Evolutionary conservation across 2,888 invertebrate species (phyloP).

Genomic region (Agrotis ipsilon): DNA sequence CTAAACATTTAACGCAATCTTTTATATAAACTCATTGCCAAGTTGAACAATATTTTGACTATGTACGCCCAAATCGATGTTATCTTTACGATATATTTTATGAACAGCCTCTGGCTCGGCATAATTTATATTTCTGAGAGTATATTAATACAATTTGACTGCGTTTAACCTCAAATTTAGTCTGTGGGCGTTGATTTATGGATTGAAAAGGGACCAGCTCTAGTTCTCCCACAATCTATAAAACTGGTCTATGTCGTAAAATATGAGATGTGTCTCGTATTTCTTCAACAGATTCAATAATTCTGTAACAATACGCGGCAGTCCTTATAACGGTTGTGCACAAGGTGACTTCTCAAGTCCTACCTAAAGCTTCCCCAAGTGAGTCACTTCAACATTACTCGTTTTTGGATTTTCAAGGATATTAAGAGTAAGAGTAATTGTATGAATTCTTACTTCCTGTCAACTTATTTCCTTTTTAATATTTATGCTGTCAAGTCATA

Average conservation of each 20-base stretch:
- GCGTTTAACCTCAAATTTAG: constrained; percentile 60
- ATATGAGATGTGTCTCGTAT: constrained; percentile 26
- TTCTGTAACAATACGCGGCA: background rate
- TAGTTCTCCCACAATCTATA: constrained; percentile 45
- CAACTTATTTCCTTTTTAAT: constrained; percentile 1
- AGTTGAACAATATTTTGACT: constrained; percentile 67
- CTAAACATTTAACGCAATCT: constrained; percentile 67
- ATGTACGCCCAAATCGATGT: constrained; percentile 52
- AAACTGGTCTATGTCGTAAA: constrained; percentile 16
- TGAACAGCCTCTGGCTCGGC: constrained; percentile 47
- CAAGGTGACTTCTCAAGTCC: background rate
- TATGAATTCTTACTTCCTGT: constrained; percentile 34
- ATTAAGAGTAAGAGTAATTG: constrained; percentile 13
- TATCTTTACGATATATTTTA: constrained; percentile 63
- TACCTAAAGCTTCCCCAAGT: constrained; percentile 7
- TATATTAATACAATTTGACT: constrained; percentile 59
- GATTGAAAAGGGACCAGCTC: constrained; percentile 50
- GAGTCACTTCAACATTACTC: background rate
- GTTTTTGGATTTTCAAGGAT: constrained; percentile 17
- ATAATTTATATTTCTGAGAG: constrained; percentile 48
- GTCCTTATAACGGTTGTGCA: background rate
- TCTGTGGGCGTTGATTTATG: constrained; percentile 66
- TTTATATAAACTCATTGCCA: constrained; percentile 71
- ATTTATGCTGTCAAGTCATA: background rate
- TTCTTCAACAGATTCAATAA: background rate